phyloP scores from a whole-genome alignment of 30 jellyfish, hydroid and myxozoan genomes.

The Phacellophora camtschatica region DNA sequence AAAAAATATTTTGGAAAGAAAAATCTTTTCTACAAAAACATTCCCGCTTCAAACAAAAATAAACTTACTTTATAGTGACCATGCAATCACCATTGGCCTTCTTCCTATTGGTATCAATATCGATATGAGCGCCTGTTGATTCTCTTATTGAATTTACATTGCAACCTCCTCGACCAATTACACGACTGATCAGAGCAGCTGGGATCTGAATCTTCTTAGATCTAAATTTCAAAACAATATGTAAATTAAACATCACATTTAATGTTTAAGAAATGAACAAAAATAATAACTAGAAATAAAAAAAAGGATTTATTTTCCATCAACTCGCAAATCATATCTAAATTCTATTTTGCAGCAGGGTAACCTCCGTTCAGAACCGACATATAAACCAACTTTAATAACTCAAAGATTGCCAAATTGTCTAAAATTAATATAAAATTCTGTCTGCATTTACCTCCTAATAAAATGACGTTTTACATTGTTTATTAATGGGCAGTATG shows the following conservation, averaged over 20 bases:
- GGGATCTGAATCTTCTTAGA: conserved; percentile 91
- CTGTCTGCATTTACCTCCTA: background rate
- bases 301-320: background rate
- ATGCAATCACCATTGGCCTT: conserved; percentile 97
- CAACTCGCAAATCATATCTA: background rate
- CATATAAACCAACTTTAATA: too few species aligned
- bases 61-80: conserved; percentile 95
- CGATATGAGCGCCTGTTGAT: conserved; percentile 91
- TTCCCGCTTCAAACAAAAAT: too few species aligned
- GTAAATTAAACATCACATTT: background rate
- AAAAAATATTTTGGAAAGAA: too few species aligned
- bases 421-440: too few species aligned
- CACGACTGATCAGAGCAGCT: conserved; percentile 89
- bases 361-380: too few species aligned
- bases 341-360: background rate
- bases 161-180: conserved; percentile 98
- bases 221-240: background rate
- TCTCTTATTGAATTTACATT: conserved; percentile 93
- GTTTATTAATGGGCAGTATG: too few species aligned
- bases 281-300: background rate
- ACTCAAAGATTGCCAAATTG: too few species aligned
- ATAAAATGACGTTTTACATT: too few species aligned
- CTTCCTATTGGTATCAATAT: conserved; percentile 95
- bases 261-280: background rate
- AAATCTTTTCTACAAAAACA: too few species aligned